These are phyloP conservation scores for Balaeniceps rex DNA, from an alignment of 2,113 vertebrate genomes.

Conservation along the genomic window DNA sequence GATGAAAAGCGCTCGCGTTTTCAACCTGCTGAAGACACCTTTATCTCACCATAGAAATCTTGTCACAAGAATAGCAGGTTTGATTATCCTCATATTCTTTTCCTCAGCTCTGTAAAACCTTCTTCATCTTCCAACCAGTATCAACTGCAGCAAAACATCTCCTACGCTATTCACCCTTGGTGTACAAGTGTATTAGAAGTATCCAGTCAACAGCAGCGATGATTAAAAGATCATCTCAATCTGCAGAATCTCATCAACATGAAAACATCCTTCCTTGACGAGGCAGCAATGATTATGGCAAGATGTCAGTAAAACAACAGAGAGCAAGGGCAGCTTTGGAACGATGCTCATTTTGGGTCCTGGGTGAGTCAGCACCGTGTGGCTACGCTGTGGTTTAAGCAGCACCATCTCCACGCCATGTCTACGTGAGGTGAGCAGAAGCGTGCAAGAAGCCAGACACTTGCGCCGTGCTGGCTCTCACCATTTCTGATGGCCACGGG, in stretches of 20 bases:
- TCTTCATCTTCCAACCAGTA: background rate
- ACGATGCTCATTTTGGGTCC: no score
- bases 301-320: background rate
- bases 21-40: background rate
- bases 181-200: background rate
- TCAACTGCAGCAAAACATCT: background rate
- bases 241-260: background rate
- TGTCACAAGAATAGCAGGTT: background rate
- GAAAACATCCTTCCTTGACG: background rate
- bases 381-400: no score
- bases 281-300: background rate
- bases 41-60: background rate
- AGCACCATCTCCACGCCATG: rapidly evolving
- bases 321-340: background rate
- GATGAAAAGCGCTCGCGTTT: background rate
- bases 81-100: background rate
- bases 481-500: background rate
- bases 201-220: background rate
- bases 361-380: background rate
- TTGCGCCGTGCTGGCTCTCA: background rate
- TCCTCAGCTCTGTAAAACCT: background rate
- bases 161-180: rapidly evolving
- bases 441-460: background rate
- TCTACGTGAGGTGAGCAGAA: background rate
- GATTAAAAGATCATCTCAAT: background rate